Percentiles rank a stretch among this genome's conserved stretches.
These are phyloP conservation scores for Sphinx pinastri DNA, from an alignment of 2,888 invertebrate genomes.

Conservation along the genomic window DNA sequence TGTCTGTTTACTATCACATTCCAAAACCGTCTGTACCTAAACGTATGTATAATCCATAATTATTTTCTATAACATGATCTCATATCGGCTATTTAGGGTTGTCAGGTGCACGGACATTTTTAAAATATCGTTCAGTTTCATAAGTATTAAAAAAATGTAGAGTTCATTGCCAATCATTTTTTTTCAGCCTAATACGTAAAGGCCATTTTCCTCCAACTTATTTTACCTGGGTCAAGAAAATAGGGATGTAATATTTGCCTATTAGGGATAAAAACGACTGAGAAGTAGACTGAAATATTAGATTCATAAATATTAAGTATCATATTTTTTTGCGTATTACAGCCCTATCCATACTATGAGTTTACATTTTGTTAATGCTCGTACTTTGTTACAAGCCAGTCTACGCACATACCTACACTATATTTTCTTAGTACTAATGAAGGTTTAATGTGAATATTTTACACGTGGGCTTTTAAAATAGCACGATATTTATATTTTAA, in stretches of 20 bases:
- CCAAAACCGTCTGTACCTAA: slow-evolving; percentile 24
- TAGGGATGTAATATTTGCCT: neutral
- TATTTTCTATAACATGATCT: slow-evolving; percentile 34
- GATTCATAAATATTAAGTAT: neutral
- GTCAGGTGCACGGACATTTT: neutral
- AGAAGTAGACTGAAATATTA: neutral
- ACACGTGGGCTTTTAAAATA: slow-evolving; percentile 25
- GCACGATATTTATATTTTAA: slow-evolving; percentile 18
- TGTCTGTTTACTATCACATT: slow-evolving; percentile 31
- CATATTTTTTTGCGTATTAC: neutral
- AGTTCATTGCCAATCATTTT: no score
- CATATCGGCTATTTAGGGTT: slow-evolving; percentile 27
- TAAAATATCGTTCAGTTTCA: neutral
- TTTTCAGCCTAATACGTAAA: neutral
- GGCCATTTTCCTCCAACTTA: neutral
- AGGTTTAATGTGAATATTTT: slow-evolving; percentile 24
- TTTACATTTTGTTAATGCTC: slow-evolving; percentile 15
- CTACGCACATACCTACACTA: slow-evolving; percentile 18
- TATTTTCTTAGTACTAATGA: slow-evolving; percentile 27
- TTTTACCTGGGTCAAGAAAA: neutral
- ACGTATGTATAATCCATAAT: slow-evolving; percentile 28
- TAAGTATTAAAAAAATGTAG: neutral
- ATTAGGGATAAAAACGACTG: neutral
- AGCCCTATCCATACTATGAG: neutral
- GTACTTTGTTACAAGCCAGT: slow-evolving; percentile 31